phyloP scores from a whole-genome alignment of 30 jellyfish, hydroid and myxozoan species.

The Nemopilema nomurai region DNA sequence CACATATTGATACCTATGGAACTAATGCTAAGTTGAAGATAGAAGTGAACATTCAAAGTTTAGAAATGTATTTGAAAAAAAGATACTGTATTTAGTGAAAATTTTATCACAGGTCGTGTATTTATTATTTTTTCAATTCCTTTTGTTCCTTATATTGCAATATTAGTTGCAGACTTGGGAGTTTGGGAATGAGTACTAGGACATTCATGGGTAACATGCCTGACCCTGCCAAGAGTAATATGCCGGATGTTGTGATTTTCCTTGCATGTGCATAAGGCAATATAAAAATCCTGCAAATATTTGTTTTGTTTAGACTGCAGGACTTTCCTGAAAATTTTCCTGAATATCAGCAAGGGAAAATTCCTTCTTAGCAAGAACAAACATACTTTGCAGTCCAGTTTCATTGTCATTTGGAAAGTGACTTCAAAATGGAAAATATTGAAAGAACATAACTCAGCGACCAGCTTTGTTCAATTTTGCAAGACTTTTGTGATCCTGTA shows the following conservation, averaged over 20 bases:
- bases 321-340: not conserved
- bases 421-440: not conserved
- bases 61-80: not conserved
- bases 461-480: slow-evolving; percentile 26
- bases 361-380: not conserved
- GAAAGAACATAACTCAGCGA: not conserved
- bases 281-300: not conserved
- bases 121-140: not conserved
- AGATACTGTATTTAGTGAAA: not conserved
- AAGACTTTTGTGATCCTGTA: slow-evolving; percentile 14
- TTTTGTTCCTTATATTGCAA: not conserved
- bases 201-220: not conserved
- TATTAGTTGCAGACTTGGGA: not conserved
- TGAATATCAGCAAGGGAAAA: not conserved
- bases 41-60: not conserved
- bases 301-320: not conserved
- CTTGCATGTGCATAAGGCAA: not conserved
- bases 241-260: not conserved
- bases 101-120: not conserved
- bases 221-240: not conserved
- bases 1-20: not conserved
- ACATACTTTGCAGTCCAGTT: not conserved
- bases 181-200: not conserved
- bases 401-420: not conserved
- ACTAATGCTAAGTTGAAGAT: not conserved